Percentiles rank a stretch among this genome's conserved stretches.
Conservation (phyloP, 2,888 invertebrate species). For the Athalia cordata region DNA sequence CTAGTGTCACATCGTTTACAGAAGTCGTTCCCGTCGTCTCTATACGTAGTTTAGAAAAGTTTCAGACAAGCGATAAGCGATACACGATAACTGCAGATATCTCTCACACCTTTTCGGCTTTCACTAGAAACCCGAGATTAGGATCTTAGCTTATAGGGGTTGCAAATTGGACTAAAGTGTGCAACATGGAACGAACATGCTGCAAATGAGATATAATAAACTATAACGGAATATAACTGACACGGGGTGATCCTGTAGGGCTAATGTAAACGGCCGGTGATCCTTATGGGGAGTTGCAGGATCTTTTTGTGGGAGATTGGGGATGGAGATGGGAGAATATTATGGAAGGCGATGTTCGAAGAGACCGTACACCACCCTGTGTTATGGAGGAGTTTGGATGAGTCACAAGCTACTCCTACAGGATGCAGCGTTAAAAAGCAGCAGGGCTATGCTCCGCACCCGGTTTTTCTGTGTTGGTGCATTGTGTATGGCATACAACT, state of each 20-base stretch:
- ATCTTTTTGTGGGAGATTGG: slow-evolving; percentile 26
- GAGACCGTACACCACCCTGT: slow-evolving; percentile 13
- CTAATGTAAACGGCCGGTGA: slow-evolving; percentile 35
- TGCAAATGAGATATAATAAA: slow-evolving; percentile 30
- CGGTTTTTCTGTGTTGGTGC: background rate
- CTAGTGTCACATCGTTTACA: background rate
- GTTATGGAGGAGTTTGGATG: slow-evolving; percentile 27
- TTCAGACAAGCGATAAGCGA: background rate
- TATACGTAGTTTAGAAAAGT: background rate
- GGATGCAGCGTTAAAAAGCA: slow-evolving; percentile 38
- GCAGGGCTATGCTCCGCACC: slow-evolving; percentile 9
- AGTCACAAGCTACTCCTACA: slow-evolving; percentile 34
- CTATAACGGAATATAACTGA: slow-evolving; percentile 31
- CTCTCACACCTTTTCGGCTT: slow-evolving; percentile 38
- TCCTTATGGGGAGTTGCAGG: slow-evolving; percentile 29
- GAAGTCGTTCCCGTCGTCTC: background rate
- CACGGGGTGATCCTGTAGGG: slow-evolving; percentile 20
- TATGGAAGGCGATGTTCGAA: background rate
- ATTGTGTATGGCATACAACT: slow-evolving; percentile 7
- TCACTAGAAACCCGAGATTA: slow-evolving; percentile 30
- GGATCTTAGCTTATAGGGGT: slow-evolving; percentile 27
- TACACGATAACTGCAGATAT: background rate
- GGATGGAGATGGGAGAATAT: background rate
- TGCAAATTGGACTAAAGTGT: slow-evolving; percentile 42
- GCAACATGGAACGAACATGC: slow-evolving; percentile 6